Percentiles rank a stretch among this genome's conserved stretches.
Conservation (phyloP, 1,140 invertebrate species). For the Drosophila saltans region DNA sequence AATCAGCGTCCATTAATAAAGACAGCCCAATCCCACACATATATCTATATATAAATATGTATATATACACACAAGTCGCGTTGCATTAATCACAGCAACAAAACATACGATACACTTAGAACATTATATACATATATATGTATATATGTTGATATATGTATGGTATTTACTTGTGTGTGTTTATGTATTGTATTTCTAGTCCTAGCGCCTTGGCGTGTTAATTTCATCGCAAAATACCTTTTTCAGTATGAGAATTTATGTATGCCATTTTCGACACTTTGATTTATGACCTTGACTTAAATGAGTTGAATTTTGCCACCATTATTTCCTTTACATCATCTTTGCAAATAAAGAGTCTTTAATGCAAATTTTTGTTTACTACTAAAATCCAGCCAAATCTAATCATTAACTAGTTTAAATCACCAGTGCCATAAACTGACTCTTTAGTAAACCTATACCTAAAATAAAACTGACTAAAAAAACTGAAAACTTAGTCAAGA, state of each 20-base stretch:
- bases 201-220: constrained; percentile 53
- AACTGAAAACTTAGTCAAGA: too few relatives aligned
- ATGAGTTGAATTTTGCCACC: constrained; percentile 37
- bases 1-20: constrained; percentile 79
- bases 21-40: constrained; percentile 64
- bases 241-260: constrained; percentile 76
- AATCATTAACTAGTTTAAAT: neutral
- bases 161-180: neutral
- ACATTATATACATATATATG: constrained; percentile 25
- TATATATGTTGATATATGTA: neutral
- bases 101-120: constrained; percentile 49
- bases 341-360: neutral
- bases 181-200: constrained; percentile 29
- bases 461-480: too few relatives aligned
- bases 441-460: too few relatives aligned
- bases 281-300: constrained; percentile 59
- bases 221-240: constrained; percentile 74
- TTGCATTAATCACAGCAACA: constrained; percentile 71
- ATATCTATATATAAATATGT: constrained; percentile 21
- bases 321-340: constrained; percentile 13
- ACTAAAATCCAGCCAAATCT: neutral
- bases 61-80: constrained; percentile 27
- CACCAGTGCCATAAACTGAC: too few relatives aligned
- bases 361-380: neutral
- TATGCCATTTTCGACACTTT: constrained; percentile 74